phyloP scores from a whole-genome alignment of 2,113 vertebrate species.

The Oenanthe oenanthe region DNA sequence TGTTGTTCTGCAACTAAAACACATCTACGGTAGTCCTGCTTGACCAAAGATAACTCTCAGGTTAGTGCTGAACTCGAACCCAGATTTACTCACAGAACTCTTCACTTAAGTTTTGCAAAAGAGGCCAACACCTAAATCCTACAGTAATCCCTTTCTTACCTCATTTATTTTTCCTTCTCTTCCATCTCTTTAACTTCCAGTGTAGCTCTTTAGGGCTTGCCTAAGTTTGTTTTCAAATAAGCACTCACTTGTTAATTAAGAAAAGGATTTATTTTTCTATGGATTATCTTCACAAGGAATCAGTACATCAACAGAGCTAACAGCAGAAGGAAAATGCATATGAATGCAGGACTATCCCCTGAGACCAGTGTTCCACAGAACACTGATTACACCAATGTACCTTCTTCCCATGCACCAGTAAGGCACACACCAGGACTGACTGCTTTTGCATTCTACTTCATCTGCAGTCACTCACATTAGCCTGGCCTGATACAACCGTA shows the following conservation, averaged over 20 bases:
- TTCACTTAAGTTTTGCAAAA: not conserved
- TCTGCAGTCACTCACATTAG: accelerated
- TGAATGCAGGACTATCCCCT: not conserved
- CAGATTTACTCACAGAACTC: not conserved
- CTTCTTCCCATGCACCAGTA: accelerated
- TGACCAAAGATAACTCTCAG: not conserved
- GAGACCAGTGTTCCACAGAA: not conserved
- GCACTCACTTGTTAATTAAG: not conserved
- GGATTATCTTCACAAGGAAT: not conserved
- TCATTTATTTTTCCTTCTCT: not conserved
- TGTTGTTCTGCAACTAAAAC: not conserved
- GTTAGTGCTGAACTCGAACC: not conserved
- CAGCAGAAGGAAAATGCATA: accelerated
- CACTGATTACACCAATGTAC: accelerated
- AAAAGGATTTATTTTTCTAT: not conserved
- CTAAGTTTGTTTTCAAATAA: not conserved
- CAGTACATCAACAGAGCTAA: not conserved
- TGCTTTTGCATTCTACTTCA: not conserved
- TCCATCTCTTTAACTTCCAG: not conserved
- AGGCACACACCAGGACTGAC: accelerated
- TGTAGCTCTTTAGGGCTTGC: not conserved
- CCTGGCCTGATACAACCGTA: accelerated
- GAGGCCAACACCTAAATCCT: not conserved
- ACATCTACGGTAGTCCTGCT: not conserved
- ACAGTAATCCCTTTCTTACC: not conserved